phyloP scores from a whole-genome alignment of 2,888 invertebrate genomes.

The Auanema sp. region DNA sequence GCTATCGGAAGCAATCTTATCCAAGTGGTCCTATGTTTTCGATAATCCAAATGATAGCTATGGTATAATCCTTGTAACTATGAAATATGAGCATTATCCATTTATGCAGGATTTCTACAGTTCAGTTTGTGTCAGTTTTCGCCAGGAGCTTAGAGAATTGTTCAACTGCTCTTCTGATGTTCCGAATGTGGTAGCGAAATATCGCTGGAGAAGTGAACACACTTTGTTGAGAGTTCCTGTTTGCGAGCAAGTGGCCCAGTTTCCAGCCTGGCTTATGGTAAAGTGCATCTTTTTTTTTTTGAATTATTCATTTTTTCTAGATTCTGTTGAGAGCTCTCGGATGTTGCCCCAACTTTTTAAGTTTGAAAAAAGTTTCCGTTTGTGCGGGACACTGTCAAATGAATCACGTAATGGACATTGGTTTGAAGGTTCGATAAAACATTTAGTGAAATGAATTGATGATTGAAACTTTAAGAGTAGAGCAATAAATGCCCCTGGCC shows the following conservation, averaged over 20 bases:
- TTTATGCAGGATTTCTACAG: slow-evolving; percentile 15
- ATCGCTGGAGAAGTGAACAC: slow-evolving; percentile 9
- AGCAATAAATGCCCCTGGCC: too few species aligned
- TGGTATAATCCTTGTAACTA: too few species aligned
- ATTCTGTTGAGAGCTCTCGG: slow-evolving; percentile 9
- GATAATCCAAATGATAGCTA: too few species aligned
- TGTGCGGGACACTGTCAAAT: background rate
- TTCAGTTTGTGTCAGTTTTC: slow-evolving; percentile 4
- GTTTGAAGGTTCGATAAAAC: too few species aligned
- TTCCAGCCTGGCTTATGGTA: slow-evolving; percentile 14
- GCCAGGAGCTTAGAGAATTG: slow-evolving; percentile 3
- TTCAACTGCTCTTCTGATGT: slow-evolving; percentile 2
- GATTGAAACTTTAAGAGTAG: too few species aligned
- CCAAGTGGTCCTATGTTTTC: too few species aligned
- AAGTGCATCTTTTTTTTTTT: background rate
- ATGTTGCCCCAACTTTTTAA: slow-evolving; percentile 16
- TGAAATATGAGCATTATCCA: too few species aligned
- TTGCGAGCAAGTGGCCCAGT: slow-evolving; percentile 10
- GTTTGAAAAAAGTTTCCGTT: background rate
- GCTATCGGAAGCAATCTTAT: too few species aligned
- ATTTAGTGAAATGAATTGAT: too few species aligned
- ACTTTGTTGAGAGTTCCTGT: slow-evolving; percentile 1
- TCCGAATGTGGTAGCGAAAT: slow-evolving; percentile 11
- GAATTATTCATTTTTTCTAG: slow-evolving; percentile 8
- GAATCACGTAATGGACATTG: too few species aligned